Evolutionary conservation across 1,140 invertebrate genomes (phyloP).

Genomic region (Teleopsis dalmanni): DNA sequence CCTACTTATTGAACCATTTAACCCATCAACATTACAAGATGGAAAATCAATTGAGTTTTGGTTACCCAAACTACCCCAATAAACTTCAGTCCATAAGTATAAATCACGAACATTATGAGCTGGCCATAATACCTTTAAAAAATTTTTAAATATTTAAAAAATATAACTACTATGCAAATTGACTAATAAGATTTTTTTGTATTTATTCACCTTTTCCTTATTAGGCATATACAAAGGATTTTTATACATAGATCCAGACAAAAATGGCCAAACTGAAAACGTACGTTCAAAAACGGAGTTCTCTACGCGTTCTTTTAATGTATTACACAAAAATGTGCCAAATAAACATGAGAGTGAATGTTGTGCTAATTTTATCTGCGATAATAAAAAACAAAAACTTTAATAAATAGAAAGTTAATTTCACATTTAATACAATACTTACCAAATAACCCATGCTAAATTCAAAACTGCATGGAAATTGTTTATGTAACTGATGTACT

Average conservation of each 20-base stretch:
- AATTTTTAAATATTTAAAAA: not conserved
- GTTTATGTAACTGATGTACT: slow-evolving; percentile 81
- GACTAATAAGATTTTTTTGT: not conserved
- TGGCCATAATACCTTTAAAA: slow-evolving; percentile 65
- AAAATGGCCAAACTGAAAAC: slow-evolving; percentile 82
- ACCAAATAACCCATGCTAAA: slow-evolving; percentile 91
- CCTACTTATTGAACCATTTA: slow-evolving; percentile 39
- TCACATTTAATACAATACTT: slow-evolving; percentile 43
- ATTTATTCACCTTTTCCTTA: slow-evolving; percentile 43
- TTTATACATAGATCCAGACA: slow-evolving; percentile 66
- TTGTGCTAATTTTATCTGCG: slow-evolving; percentile 86
- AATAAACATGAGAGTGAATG: slow-evolving; percentile 94
- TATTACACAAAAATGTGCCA: slow-evolving; percentile 95
- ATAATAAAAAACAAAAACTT: slow-evolving; percentile 24
- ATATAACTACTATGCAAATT: not conserved
- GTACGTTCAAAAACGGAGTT: slow-evolving; percentile 62
- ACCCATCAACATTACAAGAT: slow-evolving; percentile 37
- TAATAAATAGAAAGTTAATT: no score
- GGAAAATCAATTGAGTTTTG: slow-evolving; percentile 37
- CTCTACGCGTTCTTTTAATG: slow-evolving; percentile 62
- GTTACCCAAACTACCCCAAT: slow-evolving; percentile 55
- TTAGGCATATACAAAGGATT: slow-evolving; percentile 76
- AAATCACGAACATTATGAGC: slow-evolving; percentile 75
- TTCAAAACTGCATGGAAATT: slow-evolving; percentile 91
- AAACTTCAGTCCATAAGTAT: slow-evolving; percentile 77